Base-by-base conservation (phyloP, 2,888 invertebrate species). In the Esperia sulphurella region DNA sequence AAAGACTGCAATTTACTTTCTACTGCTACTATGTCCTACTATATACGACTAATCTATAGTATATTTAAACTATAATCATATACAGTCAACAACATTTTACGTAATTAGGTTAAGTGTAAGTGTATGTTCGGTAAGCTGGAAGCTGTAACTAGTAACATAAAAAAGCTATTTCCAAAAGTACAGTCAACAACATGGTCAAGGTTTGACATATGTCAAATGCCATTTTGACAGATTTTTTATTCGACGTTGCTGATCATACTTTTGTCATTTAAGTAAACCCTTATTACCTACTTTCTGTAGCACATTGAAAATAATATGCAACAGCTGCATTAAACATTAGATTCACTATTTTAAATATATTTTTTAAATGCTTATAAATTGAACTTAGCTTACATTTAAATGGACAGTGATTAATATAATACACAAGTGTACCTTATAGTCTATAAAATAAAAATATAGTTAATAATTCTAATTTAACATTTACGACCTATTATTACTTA, bases 331-430 rank as follows among this genome's bases (percentile, higher is more conserved):
- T 21, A 21, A 3, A 5, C 21, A 21, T 21, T 21, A 21, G 21
- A 2, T 21, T 21, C 21, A 21, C 21, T 21, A 21, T 21, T 3
- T 3, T 21, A 21, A 21, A 21, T 21, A 30, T 30, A 30, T 7
- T 8, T 30, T 58, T 47, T 52, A 49, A 52, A 57, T 55, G 55
- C 52, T 57, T 64, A 61, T 46, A 58, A 62, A 60, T 60, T 63
- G 61, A 68, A 62, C 63, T 63, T 46, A 53, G 63, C 76, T 78
- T 80, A 79, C 35, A 66, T 56, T 62, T 77, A 82, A 72, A 80
- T 83, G 81, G 81, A 83, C 79, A 77, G 83, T 83, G 79, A 77
- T 68, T 69, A 68, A 71, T 74, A 64, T 64, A 62, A 73, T 72
- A 71, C 83, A 86, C 82, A 82, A 74, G 80, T 83, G 81, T 71